phyloP scores from a whole-genome alignment of 2,113 vertebrate species.

The Grus americana region DNA sequence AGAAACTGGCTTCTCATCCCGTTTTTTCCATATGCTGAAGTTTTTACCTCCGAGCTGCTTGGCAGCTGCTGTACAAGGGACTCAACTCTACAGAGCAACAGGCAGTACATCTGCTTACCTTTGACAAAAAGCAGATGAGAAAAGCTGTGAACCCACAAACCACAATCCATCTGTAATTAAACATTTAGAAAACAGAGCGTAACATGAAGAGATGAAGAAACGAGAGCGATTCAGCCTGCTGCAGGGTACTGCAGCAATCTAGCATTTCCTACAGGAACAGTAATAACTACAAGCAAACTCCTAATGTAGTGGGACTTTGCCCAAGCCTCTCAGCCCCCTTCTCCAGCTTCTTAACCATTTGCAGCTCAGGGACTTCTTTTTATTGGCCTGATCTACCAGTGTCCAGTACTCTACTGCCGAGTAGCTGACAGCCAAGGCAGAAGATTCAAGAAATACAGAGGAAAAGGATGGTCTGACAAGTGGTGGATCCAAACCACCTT shows the following conservation, averaged over 20 bases:
- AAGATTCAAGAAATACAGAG: background rate
- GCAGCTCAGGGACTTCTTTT: background rate
- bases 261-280: background rate
- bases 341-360: background rate
- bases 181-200: background rate
- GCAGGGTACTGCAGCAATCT: background rate
- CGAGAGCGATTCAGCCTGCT: background rate
- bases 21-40: background rate
- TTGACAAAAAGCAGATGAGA: constrained; percentile 53
- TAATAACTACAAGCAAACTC: background rate
- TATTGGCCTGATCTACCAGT: background rate
- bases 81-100: constrained; percentile 14
- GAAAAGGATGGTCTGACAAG: background rate
- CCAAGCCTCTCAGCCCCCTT: background rate
- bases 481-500: background rate
- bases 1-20: constrained; percentile 3
- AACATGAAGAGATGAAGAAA: background rate
- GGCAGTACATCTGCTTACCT: constrained; percentile 45
- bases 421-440: background rate
- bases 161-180: constrained; percentile 34
- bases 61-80: constrained; percentile 17
- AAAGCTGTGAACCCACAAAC: constrained; percentile 33
- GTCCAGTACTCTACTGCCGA: background rate
- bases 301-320: background rate
- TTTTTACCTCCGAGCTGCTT: background rate